These are phyloP conservation scores for Gallirallus australis DNA, from an alignment of 2,797 vertebrate genomes.

Conservation along the genomic window DNA sequence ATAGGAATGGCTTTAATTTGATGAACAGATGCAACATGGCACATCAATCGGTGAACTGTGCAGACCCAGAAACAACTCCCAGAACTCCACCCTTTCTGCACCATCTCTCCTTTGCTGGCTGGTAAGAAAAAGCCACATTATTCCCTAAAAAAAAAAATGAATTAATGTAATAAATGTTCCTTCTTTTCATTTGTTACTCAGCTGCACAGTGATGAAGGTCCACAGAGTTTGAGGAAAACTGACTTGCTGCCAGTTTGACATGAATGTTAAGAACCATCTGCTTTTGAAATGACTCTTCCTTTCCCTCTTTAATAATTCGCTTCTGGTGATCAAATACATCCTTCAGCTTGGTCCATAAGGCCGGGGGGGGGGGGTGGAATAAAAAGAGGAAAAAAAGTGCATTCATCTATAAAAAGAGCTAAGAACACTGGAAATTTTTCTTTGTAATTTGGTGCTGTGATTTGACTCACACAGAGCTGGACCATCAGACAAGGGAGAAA, in stretches of 20 bases:
- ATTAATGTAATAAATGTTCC: not conserved
- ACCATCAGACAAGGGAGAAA: not conserved
- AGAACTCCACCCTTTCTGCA: not conserved
- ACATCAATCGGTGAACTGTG: not conserved
- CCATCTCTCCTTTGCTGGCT: not conserved
- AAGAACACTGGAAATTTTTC: not conserved
- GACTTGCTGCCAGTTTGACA: not conserved
- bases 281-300: not conserved
- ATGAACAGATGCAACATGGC: not conserved
- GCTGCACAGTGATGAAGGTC: not conserved
- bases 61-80: not conserved
- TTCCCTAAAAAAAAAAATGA: not conserved
- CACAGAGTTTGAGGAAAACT: not conserved
- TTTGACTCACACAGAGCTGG: not conserved
- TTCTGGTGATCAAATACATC: not conserved
- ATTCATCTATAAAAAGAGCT: not conserved
- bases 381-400: not conserved
- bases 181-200: not conserved
- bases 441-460: not conserved
- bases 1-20: not conserved
- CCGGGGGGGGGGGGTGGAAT: accelerated
- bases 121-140: not conserved
- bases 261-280: not conserved
- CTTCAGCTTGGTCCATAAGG: not conserved
- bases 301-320: not conserved